phyloP scores from a whole-genome alignment of 2,888 invertebrate species.

The Plemyria rubiginata region DNA sequence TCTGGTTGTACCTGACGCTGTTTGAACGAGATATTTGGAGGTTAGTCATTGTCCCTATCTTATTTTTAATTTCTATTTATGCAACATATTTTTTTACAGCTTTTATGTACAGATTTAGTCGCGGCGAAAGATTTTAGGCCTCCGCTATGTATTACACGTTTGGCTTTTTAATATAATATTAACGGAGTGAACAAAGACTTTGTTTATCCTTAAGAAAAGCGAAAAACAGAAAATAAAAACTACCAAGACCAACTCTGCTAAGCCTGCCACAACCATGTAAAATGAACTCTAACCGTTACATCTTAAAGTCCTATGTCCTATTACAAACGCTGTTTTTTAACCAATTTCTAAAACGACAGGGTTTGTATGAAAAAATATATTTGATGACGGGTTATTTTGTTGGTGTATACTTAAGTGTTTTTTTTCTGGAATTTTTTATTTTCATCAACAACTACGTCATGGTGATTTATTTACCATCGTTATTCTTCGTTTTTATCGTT shows the following conservation, averaged over 20 bases:
- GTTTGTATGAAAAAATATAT: no score
- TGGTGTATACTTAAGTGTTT: no score
- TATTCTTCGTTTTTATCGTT: no score
- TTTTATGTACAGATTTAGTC: no score
- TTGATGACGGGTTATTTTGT: no score
- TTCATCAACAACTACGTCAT: background rate
- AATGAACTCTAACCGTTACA: background rate
- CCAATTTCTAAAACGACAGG: no score
- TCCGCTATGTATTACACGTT: background rate
- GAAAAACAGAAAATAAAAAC: no score
- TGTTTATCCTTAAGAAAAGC: no score
- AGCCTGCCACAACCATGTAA: background rate
- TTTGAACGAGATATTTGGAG: slow-evolving; percentile 15
- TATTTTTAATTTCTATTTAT: background rate
- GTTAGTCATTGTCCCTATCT: slow-evolving; percentile 11
- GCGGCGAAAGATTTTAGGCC: background rate
- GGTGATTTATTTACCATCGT: background rate
- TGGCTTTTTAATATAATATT: no score
- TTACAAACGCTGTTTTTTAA: no score
- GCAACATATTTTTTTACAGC: background rate
- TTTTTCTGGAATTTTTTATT: no score
- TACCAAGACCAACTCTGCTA: background rate
- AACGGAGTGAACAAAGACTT: no score
- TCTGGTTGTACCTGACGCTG: slow-evolving; percentile 22
- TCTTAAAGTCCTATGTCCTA: background rate